Evolutionary conservation across 2,888 invertebrate species (phyloP).

Genomic region (Cerastoderma edule): DNA sequence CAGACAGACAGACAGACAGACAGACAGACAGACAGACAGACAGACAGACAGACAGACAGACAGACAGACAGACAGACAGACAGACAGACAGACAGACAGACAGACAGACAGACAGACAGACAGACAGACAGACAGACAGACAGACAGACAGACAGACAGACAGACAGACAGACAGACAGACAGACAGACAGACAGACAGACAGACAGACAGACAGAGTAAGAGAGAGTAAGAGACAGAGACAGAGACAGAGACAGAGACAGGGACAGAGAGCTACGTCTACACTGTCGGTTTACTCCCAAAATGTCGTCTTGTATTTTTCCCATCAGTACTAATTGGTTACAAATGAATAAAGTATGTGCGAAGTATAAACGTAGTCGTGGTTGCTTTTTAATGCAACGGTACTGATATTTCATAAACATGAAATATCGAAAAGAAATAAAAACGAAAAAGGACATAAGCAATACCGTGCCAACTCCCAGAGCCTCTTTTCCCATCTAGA

Average conservation of each 20-base stretch:
- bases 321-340: not conserved
- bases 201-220: not conserved
- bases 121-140: no score
- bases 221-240: not conserved
- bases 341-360: not conserved
- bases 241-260: not conserved
- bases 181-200: not conserved
- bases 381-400: not conserved
- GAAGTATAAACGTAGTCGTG: not conserved
- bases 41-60: no score
- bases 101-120: no score
- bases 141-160: no score
- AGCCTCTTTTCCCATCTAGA: slow-evolving; percentile 34
- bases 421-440: not conserved
- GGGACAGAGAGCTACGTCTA: not conserved
- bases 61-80: no score
- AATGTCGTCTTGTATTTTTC: not conserved
- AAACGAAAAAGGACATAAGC: not conserved
- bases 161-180: not conserved
- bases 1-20: no score
- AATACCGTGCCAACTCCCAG: not conserved
- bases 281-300: not conserved
- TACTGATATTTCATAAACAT: not conserved
- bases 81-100: no score
- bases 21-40: no score